Conservation (phyloP, 2,797 vertebrate species). For the Siniperca undulata region DNA sequence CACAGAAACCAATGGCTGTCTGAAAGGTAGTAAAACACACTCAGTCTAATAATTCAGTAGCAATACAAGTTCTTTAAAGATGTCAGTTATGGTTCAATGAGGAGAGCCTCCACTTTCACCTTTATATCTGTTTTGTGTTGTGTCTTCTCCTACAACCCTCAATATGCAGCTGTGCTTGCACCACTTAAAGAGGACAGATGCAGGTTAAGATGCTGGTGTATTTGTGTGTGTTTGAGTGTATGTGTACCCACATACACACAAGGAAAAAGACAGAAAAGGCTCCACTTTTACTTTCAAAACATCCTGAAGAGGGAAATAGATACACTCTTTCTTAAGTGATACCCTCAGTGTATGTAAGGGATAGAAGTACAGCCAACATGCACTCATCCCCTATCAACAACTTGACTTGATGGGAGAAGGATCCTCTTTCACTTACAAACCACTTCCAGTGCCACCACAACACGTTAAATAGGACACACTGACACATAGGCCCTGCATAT, state of each 20-base stretch:
- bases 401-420: conserved; percentile 35
- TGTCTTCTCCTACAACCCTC: conserved; percentile 20
- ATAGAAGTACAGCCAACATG: conserved; percentile 51
- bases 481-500: conserved; percentile 7
- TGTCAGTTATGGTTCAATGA: conserved; percentile 17
- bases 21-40: not conserved
- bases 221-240: conserved; percentile 35
- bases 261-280: conserved; percentile 26
- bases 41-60: not conserved
- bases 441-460: conserved; percentile 22
- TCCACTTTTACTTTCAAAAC: conserved; percentile 74
- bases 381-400: conserved; percentile 67
- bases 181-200: conserved; percentile 51
- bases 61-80: not conserved
- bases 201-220: conserved; percentile 29
- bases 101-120: not conserved
- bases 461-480: conserved; percentile 10
- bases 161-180: conserved; percentile 48
- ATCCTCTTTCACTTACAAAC: conserved; percentile 53
- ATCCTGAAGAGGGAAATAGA: conserved; percentile 67
- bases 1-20: not conserved
- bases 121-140: conserved; percentile 39
- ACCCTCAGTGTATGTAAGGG: conserved; percentile 19
- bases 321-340: conserved; percentile 35
- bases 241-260: conserved; percentile 18